A percentile compares a stretch with the other conserved stretches of the same genome.
Conservation (phyloP, 1,140 invertebrate genomes). For the Orchestia grillus region DNA sequence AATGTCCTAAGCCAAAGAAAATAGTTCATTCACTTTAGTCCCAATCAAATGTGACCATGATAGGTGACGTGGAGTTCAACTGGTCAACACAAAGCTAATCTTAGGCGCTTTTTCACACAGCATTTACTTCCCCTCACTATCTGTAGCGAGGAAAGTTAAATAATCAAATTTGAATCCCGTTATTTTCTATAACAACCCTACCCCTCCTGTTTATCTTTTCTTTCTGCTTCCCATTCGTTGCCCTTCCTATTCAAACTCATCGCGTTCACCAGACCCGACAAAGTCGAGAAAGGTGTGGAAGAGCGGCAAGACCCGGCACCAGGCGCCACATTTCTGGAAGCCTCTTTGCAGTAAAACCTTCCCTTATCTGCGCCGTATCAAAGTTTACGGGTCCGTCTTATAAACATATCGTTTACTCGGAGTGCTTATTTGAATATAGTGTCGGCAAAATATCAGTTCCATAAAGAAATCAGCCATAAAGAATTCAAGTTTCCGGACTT, state of each 20-base stretch:
- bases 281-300: not conserved
- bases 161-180: not conserved
- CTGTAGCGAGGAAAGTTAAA: no score
- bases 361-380: slow-evolving; percentile 22
- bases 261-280: not conserved
- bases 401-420: slow-evolving; percentile 51
- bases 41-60: no score
- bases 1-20: no score
- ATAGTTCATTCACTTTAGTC: no score
- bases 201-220: not conserved
- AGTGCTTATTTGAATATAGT: slow-evolving; percentile 52
- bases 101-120: no score
- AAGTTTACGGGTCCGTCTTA: slow-evolving; percentile 53
- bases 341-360: slow-evolving; percentile 54
- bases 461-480: slow-evolving; percentile 46
- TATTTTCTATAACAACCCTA: not conserved
- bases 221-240: not conserved
- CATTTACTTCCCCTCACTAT: no score
- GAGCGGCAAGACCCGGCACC: not conserved
- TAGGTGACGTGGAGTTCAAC: no score
- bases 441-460: slow-evolving; percentile 50
- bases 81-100: no score
- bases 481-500: slow-evolving; percentile 16
- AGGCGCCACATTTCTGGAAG: not conserved
- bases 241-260: not conserved